phyloP scores from a whole-genome alignment of 2,888 invertebrate genomes.

The Corythucha ciliata region DNA sequence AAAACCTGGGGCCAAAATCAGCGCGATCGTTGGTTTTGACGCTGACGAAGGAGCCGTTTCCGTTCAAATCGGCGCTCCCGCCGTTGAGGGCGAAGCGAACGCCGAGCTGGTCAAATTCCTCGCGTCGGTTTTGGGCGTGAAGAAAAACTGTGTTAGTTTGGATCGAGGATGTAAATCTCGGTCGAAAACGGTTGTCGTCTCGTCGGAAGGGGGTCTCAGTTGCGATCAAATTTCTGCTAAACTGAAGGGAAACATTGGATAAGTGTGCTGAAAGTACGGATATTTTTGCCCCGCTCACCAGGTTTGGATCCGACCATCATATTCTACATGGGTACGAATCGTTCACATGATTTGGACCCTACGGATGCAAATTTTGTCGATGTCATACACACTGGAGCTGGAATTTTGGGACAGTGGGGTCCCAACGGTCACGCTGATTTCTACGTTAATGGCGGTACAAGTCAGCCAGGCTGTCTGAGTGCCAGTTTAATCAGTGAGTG shows the following conservation, averaged over 20 bases:
- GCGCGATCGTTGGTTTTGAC: conserved; percentile 54
- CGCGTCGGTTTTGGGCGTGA: conserved; percentile 55
- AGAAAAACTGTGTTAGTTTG: conserved; percentile 59
- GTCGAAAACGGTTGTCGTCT: conserved; percentile 49
- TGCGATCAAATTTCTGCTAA: conserved; percentile 44
- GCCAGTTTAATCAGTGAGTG: conserved; percentile 70
- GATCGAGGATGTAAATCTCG: conserved; percentile 48
- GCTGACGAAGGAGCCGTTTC: conserved; percentile 56
- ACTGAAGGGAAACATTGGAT: conserved; percentile 36
- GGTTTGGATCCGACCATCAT: conserved; percentile 77
- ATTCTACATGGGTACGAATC: conserved; percentile 73
- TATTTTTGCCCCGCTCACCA: conserved; percentile 39
- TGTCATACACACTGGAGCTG: conserved; percentile 75
- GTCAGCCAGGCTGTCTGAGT: conserved; percentile 77
- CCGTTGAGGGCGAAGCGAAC: conserved; percentile 72
- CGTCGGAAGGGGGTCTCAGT: too few relatives aligned
- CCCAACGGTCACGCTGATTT: conserved; percentile 82
- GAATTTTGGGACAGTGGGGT: conserved; percentile 81
- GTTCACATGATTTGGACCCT: conserved; percentile 67
- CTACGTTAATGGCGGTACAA: conserved; percentile 79
- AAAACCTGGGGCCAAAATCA: conserved; percentile 66
- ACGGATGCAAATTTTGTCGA: conserved; percentile 77
- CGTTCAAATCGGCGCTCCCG: conserved; percentile 71
- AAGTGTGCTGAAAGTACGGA: neutral
- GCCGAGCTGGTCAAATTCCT: conserved; percentile 63